Percentiles rank a stretch among this genome's conserved stretches.
Evolutionary conservation across 2,888 invertebrate species (phyloP).

Genomic region (Romanomermis culicivorax): DNA sequence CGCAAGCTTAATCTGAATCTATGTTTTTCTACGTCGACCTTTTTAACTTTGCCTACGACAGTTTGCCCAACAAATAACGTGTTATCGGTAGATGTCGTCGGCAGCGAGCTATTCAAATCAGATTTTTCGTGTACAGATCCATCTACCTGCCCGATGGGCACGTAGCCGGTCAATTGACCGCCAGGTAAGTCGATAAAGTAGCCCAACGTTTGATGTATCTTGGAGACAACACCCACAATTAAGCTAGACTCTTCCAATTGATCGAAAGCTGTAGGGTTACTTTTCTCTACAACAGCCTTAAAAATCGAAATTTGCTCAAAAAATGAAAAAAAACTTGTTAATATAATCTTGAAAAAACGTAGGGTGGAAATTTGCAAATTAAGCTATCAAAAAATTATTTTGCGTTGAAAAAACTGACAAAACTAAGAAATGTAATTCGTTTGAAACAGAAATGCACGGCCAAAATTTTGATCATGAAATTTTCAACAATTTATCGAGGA

Average conservation of each 20-base stretch:
- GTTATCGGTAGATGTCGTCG: not conserved
- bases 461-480: too few relatives aligned
- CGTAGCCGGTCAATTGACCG: not conserved
- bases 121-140: not conserved
- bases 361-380: too few relatives aligned
- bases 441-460: too few relatives aligned
- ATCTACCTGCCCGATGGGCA: not conserved
- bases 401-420: too few relatives aligned
- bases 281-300: not conserved
- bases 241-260: not conserved
- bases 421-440: too few relatives aligned
- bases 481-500: too few relatives aligned
- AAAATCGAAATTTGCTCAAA: not conserved
- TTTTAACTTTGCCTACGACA: not conserved
- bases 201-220: not conserved
- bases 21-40: not conserved
- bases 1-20: too few relatives aligned
- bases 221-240: conserved; percentile 1
- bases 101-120: too few relatives aligned
- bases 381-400: too few relatives aligned
- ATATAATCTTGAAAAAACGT: too few relatives aligned
- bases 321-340: too few relatives aligned
- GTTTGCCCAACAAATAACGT: not conserved
- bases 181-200: conserved; percentile 5
- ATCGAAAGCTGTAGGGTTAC: not conserved